Evolutionary conservation across 2,113 vertebrate species (phyloP).

Genomic region (Odontophorus gujanensis): DNA sequence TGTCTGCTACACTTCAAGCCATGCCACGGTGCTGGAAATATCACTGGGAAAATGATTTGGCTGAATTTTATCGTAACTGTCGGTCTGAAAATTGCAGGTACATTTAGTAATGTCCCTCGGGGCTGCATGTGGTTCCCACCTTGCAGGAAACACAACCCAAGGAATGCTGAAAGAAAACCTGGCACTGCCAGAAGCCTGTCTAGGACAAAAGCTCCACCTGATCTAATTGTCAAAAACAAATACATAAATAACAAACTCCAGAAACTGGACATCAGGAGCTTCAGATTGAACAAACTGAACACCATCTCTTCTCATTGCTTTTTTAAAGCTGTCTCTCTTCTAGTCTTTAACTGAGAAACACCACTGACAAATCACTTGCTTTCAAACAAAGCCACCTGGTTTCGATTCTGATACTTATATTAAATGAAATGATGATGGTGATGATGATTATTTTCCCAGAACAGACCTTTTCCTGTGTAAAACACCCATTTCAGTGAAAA

Average conservation of each 20-base stretch:
- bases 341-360: not conserved
- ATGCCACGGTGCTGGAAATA: not conserved
- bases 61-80: not conserved
- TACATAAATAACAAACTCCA: fast-evolving
- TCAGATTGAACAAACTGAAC: not conserved
- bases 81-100: not conserved
- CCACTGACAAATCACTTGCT: not conserved
- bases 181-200: not conserved
- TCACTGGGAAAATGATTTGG: not conserved
- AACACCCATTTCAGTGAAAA: not conserved
- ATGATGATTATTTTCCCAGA: not conserved
- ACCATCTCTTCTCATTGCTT: not conserved
- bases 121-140: not conserved
- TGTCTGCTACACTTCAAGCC: not conserved
- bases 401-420: not conserved
- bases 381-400: not conserved
- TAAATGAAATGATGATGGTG: not conserved
- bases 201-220: not conserved
- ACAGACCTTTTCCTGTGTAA: not conserved
- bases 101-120: fast-evolving
- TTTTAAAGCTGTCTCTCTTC: not conserved
- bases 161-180: not conserved
- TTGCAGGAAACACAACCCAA: not conserved
- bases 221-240: not conserved
- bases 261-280: not conserved